Conservation (phyloP, 2,797 vertebrate genomes). For the Enteromius trimaculatus region DNA sequence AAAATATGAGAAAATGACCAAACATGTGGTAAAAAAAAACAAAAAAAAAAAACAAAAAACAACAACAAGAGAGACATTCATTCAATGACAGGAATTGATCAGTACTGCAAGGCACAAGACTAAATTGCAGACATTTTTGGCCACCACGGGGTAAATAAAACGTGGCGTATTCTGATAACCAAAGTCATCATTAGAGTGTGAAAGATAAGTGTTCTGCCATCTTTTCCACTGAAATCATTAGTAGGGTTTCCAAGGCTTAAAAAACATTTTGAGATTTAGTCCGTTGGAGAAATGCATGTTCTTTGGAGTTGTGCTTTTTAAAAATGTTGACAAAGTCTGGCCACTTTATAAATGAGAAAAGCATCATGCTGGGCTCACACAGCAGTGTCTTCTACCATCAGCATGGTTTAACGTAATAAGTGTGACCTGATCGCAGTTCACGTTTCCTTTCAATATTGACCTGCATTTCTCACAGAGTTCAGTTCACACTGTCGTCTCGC, state of each 20-base stretch:
- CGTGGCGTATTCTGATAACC: conserved; percentile 2
- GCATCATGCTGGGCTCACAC: conserved; percentile 39
- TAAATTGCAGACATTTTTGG: conserved; percentile 50
- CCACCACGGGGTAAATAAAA: conserved; percentile 19
- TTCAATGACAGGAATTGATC: conserved; percentile 38
- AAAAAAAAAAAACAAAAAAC: too few species aligned
- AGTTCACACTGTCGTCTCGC: conserved; percentile 85
- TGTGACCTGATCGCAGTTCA: conserved; percentile 19
- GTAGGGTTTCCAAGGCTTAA: conserved; percentile 40
- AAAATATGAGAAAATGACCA: conserved; percentile 40
- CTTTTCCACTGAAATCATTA: conserved; percentile 23
- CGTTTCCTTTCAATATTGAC: conserved; percentile 34
- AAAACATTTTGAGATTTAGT: conserved; percentile 40
- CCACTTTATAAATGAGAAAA: conserved; percentile 41
- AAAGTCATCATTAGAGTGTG: background rate
- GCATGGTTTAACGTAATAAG: background rate
- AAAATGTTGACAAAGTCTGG: conserved; percentile 51
- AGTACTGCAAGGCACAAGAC: conserved; percentile 47
- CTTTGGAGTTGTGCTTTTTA: conserved; percentile 52
- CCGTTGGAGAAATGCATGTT: conserved; percentile 29
- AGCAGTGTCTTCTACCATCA: conserved; percentile 24
- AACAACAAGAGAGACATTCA: conserved; percentile 21
- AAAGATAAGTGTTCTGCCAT: conserved; percentile 3
- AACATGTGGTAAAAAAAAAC: conserved; percentile 33
- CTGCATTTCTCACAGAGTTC: background rate